These are phyloP conservation scores for Siderastrea radians DNA, from an alignment of 92 coral and sea anemone species.

Conservation along the genomic window DNA sequence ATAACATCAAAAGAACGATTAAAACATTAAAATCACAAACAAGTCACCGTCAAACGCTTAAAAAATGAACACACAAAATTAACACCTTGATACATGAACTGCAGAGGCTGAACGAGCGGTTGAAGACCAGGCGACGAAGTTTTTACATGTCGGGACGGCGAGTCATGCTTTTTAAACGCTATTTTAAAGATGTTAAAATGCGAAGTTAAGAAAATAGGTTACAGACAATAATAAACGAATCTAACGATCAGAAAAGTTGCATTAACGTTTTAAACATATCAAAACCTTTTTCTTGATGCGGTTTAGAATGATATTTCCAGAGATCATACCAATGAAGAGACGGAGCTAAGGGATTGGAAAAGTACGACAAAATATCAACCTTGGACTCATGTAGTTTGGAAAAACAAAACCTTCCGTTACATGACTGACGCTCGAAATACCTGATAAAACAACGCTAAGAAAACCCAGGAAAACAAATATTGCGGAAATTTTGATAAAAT, in stretches of 20 bases:
- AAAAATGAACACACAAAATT: background rate
- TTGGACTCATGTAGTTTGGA: constrained; percentile 15
- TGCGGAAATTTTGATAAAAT: background rate
- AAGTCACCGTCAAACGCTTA: background rate
- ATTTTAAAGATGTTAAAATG: background rate
- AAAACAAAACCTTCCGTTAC: background rate
- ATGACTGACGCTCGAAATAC: constrained; percentile 15
- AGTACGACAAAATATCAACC: constrained; percentile 3
- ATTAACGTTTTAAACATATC: background rate
- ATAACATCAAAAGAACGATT: background rate
- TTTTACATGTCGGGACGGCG: background rate
- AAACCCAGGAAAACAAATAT: constrained; percentile 12
- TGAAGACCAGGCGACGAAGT: constrained; percentile 32
- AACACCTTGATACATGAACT: constrained; percentile 33
- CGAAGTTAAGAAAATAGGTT: background rate
- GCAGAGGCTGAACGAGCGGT: constrained; percentile 16
- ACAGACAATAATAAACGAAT: background rate
- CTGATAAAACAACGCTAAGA: constrained; percentile 31
- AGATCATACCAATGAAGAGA: constrained; percentile 68
- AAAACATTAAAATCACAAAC: background rate
- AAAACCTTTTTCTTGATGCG: constrained; percentile 70
- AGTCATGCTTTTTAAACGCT: constrained; percentile 11
- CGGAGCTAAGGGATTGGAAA: constrained; percentile 55
- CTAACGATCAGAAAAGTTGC: background rate
- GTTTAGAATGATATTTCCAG: constrained; percentile 70